Evolutionary conservation across 2,113 vertebrate genomes (phyloP), one percentile per base, ranked within the genome.

Genomic region (rabbit (Oryctolagus cuniculus)): DNA sequence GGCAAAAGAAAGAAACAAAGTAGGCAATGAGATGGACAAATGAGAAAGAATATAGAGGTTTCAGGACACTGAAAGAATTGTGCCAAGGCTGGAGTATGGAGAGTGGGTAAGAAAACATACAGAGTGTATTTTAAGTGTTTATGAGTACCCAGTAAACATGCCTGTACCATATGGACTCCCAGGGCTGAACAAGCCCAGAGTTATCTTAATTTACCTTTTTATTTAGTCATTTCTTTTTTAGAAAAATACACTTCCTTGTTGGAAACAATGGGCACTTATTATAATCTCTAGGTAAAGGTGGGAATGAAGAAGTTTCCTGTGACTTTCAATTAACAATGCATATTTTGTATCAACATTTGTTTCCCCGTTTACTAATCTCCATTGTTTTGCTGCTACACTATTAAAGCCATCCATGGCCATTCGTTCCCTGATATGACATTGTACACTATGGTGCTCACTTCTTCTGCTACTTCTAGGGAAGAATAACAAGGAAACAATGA

Each of bases 361-460:
- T 66, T 34, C 25, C 70, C 25, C 16, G 2, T 1, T 17, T 11
- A 17, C 6, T 5, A 0, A 6, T 7, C 12, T 44, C 24, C 9
- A 3, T 17, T 58, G 38, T 67, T 49, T 55, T 2, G 6, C 31
- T 17, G 2, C 12, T 1, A 2, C 1, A 1, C 17, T 53, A 19
- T 24, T 22, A 0, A 3, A 4, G 63, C 3, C 16, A 10, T 3
- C 0, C n/a, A 29, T 25, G 2, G 2, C 24, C 61, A 9, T 17
- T 44, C 6, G 5, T 29, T 31, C n/a, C 13, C 6, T 1, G 13
- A 6, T 10, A 5, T 63, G 25, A 36, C 44, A 4, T 4, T 10
- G 24, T 10, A 6, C 13, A 17, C 1, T 3, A 0, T 2, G 2
- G 2, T 11, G 6, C 10, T 64, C 4, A 2, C 10, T 21, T 69